Base-by-base conservation (phyloP, 2,113 vertebrate genomes). In the Antechinus flavipes region DNA sequence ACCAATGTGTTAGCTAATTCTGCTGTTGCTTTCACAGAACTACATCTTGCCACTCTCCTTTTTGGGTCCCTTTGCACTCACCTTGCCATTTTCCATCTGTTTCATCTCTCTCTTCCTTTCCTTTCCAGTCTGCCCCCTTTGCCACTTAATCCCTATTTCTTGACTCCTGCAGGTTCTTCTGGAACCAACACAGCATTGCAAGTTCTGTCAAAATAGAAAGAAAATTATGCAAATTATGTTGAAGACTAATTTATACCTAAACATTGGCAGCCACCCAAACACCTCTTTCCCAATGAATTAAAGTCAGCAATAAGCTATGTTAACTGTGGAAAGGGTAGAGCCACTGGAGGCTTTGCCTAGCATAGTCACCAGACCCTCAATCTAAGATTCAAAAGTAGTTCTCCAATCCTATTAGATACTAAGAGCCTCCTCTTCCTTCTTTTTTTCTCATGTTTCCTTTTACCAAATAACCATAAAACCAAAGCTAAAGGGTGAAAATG, bases 131-230 rank as follows among this genome's bases (percentile, higher is more conserved):
- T 84, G 68, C 50, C 61, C 61, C 4, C 68, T 89, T 93, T 93
- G 50, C 68, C 23, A 89, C 30, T n/a, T 53, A 24, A 9, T 25
- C 35, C 68, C 92, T 10, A 11, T 27, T 25, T 76, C 52, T 91
- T 91, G 52, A 96, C 93, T 94, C 47, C 56, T 84, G 55, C 27
- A 49, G 55, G 42, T n/a, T 52, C 19, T 26, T 46, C 46, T 76
- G 7, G 89, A 93, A 94, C 50, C 89, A 94, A 54, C 55, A 92
- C 23, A 84, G 90, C 56, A 19, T 92, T 47, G 91, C 93, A 93
- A 49, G 76, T 42, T 95, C 95, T 95, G 52, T 97, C 91, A 54
- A 84, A 97, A 92, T 89, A 91, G 91, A 92, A 95, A 90, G 56
- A 95, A 35, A 97, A 96, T 95, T 58, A 93, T 91, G 47, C 93